Percentiles rank a stretch among this genome's conserved stretches.
Evolutionary conservation across 1,140 invertebrate genomes (phyloP).

Genomic region (Drosophila ohnishii): DNA sequence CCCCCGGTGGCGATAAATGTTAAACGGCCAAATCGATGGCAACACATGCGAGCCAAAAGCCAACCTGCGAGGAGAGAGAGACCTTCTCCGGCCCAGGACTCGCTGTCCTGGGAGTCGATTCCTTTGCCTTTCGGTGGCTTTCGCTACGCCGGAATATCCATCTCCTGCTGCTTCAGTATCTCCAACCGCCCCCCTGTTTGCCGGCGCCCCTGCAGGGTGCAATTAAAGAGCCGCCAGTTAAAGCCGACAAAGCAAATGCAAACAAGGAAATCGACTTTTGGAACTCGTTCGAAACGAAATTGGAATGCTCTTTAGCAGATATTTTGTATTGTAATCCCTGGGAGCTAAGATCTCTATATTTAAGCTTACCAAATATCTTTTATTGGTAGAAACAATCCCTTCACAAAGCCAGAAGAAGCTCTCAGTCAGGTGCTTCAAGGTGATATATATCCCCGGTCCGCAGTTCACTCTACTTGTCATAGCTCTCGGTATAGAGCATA

Average conservation of each 20-base stretch:
- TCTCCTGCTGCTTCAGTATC: conserved; percentile 14
- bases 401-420: neutral
- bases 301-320: neutral
- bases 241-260: conserved; percentile 50
- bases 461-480: conserved; percentile 2
- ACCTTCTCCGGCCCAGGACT: neutral
- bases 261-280: conserved; percentile 24
- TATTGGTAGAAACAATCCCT: neutral
- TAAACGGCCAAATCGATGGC: conserved; percentile 79
- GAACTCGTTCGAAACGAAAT: neutral
- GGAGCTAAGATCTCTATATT: neutral
- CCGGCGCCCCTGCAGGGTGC: conserved; percentile 21
- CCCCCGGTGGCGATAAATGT: conserved; percentile 67
- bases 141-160: conserved; percentile 6
- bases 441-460: neutral
- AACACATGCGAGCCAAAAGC: conserved; percentile 65
- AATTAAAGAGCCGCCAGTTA: conserved; percentile 52
- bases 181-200: neutral
- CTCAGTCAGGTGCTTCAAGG: neutral
- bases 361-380: too few relatives aligned
- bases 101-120: conserved; percentile 24
- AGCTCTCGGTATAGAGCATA: conserved; percentile 8
- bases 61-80: neutral
- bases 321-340: too few relatives aligned
- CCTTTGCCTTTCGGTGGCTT: conserved; percentile 35